These are phyloP conservation scores for Alca torda DNA, from an alignment of 2,797 vertebrate genomes.

Conservation along the genomic window DNA sequence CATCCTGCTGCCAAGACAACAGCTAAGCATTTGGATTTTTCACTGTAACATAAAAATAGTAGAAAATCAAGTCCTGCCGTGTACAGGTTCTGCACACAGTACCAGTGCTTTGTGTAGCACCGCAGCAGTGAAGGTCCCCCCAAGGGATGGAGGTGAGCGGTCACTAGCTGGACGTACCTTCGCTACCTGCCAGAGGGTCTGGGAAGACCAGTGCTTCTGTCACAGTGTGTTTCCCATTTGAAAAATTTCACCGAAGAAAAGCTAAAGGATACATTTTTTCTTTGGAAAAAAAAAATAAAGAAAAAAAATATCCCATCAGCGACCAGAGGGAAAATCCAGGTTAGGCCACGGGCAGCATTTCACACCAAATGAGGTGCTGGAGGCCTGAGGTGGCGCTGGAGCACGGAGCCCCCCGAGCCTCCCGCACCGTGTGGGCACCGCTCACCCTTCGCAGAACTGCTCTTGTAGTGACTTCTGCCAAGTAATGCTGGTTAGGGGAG, in stretches of 20 bases:
- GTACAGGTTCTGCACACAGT: fast-evolving
- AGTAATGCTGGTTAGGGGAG: neutral
- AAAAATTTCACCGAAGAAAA: neutral
- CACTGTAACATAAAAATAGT: neutral
- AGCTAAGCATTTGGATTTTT: neutral
- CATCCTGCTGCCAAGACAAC: neutral
- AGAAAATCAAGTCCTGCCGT: neutral
- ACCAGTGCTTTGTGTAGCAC: too few species aligned
- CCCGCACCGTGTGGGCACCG: neutral
- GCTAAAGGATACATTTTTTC: neutral
- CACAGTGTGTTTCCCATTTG: neutral
- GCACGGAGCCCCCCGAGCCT: neutral
- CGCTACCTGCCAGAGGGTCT: neutral
- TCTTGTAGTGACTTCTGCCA: fast-evolving
- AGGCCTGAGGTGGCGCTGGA: neutral
- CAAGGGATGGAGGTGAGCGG: fast-evolving
- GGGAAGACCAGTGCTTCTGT: neutral
- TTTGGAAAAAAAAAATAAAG: too few species aligned
- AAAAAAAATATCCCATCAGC: neutral
- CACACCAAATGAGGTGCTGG: neutral
- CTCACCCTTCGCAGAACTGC: fast-evolving
- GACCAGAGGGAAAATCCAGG: neutral
- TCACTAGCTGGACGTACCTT: neutral
- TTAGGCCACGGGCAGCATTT: neutral
- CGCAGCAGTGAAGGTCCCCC: too few species aligned